Percentiles rank a stretch among this genome's conserved stretches.
phyloP scores from a whole-genome alignment of 1,140 invertebrate species.

The Maconellicoccus hirsutus region DNA sequence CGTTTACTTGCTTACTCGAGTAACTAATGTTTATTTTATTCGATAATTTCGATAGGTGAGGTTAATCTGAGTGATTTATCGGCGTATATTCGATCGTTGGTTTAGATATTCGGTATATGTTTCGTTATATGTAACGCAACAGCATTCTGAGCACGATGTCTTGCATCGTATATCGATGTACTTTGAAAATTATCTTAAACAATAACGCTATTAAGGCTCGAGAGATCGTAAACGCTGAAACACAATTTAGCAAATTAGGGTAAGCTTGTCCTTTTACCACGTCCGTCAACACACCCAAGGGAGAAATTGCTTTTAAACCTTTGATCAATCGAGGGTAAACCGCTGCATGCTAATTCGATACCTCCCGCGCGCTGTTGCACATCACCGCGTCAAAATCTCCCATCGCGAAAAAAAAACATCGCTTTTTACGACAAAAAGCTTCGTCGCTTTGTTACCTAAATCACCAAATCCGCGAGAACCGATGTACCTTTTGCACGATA shows the following conservation, averaged over 20 bases:
- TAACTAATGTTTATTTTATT: constrained; percentile 6
- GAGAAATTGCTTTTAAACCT: neutral
- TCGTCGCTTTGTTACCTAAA: constrained; percentile 4
- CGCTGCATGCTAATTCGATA: neutral
- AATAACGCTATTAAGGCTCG: neutral
- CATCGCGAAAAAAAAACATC: no score
- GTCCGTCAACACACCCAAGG: neutral
- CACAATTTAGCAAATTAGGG: neutral
- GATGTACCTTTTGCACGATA: neutral
- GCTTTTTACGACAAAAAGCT: neutral
- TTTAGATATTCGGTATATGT: neutral
- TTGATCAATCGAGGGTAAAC: neutral
- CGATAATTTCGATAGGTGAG: neutral
- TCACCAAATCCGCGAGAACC: constrained; percentile 6
- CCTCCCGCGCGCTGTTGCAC: neutral
- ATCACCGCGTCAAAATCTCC: no score
- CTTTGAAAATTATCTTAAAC: constrained; percentile 2
- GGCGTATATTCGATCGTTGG: neutral
- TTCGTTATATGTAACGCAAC: neutral
- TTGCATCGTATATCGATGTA: neutral
- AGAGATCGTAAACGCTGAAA: neutral
- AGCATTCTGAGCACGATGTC: neutral
- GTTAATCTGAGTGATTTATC: neutral
- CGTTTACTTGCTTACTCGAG: no score
- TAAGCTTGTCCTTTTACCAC: neutral